These are phyloP conservation scores for Diarsia rubi DNA, from an alignment of 2,888 invertebrate species.

Conservation along the genomic window DNA sequence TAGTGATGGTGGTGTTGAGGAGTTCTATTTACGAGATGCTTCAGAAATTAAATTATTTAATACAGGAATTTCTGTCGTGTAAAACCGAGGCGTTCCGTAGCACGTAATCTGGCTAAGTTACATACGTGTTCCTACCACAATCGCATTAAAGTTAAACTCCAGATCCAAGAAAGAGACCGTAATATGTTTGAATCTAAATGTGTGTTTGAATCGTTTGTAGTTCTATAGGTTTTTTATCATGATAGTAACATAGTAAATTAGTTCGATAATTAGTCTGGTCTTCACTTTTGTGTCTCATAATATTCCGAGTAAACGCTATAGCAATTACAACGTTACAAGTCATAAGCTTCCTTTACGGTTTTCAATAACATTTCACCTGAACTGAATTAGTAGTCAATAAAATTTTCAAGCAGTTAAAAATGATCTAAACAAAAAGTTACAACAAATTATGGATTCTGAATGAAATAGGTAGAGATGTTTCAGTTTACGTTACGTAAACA, in stretches of 20 bases:
- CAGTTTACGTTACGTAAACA: slow-evolving; percentile 19
- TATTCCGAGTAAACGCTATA: neutral
- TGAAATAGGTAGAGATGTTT: neutral
- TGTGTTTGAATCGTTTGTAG: neutral
- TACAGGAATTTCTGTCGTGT: neutral
- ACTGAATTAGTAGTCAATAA: neutral
- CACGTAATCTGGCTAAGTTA: neutral
- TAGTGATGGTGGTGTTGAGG: slow-evolving; percentile 20
- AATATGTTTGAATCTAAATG: neutral
- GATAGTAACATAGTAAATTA: neutral
- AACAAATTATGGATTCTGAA: neutral
- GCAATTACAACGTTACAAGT: too few relatives aligned
- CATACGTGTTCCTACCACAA: neutral
- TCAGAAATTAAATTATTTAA: neutral
- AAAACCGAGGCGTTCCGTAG: neutral
- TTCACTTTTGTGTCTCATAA: neutral
- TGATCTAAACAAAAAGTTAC: neutral
- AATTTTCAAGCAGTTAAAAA: neutral
- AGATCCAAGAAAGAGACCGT: neutral
- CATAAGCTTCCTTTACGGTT: neutral
- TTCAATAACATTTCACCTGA: neutral
- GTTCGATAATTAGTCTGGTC: neutral
- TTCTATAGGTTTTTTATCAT: too few relatives aligned
- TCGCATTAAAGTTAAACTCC: neutral
- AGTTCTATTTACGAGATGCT: neutral